These are phyloP conservation scores for Oriolus oriolus DNA, from an alignment of 2,113 vertebrate species.

Conservation along the genomic window DNA sequence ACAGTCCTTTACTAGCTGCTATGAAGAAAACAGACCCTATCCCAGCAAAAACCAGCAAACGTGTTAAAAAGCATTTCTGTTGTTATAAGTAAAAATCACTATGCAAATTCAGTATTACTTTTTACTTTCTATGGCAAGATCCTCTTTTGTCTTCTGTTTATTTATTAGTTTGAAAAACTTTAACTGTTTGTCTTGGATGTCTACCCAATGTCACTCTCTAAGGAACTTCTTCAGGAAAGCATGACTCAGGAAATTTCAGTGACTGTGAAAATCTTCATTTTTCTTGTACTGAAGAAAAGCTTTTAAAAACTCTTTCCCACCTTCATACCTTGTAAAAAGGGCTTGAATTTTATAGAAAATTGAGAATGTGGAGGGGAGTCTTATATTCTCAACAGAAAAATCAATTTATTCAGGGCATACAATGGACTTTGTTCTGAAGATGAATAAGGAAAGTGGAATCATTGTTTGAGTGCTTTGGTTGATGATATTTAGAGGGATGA, in stretches of 20 bases:
- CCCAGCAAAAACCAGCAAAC: neutral
- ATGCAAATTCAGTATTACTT: neutral
- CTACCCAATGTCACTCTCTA: neutral
- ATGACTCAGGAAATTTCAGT: neutral
- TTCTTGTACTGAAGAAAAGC: neutral
- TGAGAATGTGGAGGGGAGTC: neutral
- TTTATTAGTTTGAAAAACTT: neutral
- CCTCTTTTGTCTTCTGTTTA: neutral
- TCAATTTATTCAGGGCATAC: neutral
- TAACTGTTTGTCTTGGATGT: neutral
- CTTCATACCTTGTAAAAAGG: neutral
- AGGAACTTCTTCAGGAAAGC: neutral
- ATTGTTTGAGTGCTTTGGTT: neutral
- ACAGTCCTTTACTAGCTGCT: neutral
- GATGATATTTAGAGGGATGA: neutral
- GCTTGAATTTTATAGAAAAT: neutral
- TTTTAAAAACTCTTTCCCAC: neutral
- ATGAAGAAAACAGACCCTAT: neutral
- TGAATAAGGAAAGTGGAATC: neutral
- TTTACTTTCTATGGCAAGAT: neutral
- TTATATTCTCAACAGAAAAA: neutral
- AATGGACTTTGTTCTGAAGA: neutral
- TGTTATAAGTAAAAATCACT: neutral
- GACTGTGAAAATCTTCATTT: neutral
- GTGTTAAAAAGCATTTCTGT: neutral